Evolutionary conservation across 2,888 invertebrate species (phyloP).

Genomic region (Alsophila aescularia): DNA sequence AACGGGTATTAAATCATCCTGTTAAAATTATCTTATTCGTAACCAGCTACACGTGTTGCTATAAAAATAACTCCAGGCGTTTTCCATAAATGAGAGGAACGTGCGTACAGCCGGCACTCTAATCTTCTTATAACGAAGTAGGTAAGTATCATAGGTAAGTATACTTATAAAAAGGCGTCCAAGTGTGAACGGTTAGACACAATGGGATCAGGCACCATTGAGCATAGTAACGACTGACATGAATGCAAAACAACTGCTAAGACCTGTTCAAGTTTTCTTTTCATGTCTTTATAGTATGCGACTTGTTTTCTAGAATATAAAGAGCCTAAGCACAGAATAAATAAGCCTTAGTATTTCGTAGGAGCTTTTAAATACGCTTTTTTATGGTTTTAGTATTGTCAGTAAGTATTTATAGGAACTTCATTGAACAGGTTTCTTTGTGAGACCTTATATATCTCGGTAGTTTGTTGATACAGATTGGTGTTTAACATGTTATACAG

Average conservation of each 20-base stretch:
- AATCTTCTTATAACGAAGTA: not conserved
- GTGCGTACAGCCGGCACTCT: not conserved
- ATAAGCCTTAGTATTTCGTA: too few species aligned
- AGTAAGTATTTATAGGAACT: too few species aligned
- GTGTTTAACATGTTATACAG: too few species aligned
- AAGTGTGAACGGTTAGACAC: slow-evolving; percentile 1
- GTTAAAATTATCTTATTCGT: not conserved
- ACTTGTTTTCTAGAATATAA: not conserved
- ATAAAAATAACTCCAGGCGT: slow-evolving; percentile 1
- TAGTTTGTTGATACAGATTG: too few species aligned
- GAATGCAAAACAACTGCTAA: slow-evolving; percentile 7
- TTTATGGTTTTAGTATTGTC: too few species aligned
- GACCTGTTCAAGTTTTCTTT: not conserved
- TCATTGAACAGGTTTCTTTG: too few species aligned
- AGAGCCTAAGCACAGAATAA: too few species aligned
- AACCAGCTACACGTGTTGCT: not conserved
- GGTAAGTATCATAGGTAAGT: slow-evolving; percentile 2
- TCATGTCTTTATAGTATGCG: not conserved
- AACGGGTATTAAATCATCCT: not conserved
- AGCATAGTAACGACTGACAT: slow-evolving; percentile 1
- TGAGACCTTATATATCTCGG: too few species aligned
- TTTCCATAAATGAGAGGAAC: not conserved
- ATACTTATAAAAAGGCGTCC: slow-evolving; percentile 1
- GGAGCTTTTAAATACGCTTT: too few species aligned
- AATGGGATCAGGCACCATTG: not conserved